phyloP scores from a whole-genome alignment of 2,113 vertebrate species.

The Alligator sinensis region DNA sequence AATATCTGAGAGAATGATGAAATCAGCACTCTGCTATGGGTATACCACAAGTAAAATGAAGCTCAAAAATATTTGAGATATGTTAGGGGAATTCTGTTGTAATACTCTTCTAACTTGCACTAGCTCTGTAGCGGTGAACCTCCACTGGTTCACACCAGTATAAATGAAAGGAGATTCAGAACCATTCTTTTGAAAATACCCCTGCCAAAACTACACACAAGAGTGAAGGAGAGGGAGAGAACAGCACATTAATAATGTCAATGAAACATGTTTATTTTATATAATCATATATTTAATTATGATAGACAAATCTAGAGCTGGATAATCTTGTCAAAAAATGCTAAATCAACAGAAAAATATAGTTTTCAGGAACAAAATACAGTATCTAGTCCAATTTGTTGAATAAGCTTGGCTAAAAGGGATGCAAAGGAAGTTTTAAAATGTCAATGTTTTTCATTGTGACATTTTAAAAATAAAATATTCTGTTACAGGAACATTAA shows the following conservation, averaged over 20 bases:
- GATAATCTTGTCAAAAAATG: neutral
- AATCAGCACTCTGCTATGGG: neutral
- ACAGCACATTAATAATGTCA: conserved; percentile 8
- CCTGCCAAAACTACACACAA: conserved; percentile 1
- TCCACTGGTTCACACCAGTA: neutral
- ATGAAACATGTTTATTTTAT: conserved; percentile 36
- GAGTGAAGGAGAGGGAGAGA: neutral
- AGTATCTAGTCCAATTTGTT: neutral
- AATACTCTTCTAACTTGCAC: neutral
- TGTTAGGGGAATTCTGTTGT: neutral
- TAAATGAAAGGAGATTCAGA: neutral
- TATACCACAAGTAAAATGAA: conserved; percentile 6
- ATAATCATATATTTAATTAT: conserved; percentile 32
- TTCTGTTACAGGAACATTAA: neutral
- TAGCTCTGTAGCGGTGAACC: neutral
- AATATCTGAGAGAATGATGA: neutral
- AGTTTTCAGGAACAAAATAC: neutral
- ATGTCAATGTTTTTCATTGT: neutral
- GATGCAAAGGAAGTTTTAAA: neutral
- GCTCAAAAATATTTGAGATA: neutral
- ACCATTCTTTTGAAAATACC: neutral
- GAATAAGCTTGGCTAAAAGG: conserved; percentile 5
- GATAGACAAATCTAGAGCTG: neutral
- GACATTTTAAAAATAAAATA: too few relatives aligned
- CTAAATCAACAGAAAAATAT: neutral